Evolutionary conservation across 2,888 invertebrate genomes (phyloP), one percentile per base, ranked within the genome.

Genomic region (Theretra japonica): DNA sequence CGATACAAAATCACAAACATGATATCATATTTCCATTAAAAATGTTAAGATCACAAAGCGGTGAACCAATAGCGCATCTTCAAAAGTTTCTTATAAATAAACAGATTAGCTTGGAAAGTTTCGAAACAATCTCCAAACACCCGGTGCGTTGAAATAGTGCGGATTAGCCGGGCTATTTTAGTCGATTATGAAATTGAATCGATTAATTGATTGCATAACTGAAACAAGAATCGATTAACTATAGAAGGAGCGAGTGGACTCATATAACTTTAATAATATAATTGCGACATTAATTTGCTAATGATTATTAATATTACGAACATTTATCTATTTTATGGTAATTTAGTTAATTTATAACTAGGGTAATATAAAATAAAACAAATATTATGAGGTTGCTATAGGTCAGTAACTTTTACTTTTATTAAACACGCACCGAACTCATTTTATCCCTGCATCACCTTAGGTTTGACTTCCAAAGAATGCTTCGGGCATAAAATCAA

Each of bases 41-140:
- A 2, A 41, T 25, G 23, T 4, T 15, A 15, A 28, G 2, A 17
- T 17, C 25, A 23, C 25, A 4, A 23, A 57, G 56, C 56, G 41
- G 41, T 15, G 19, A 8, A 21, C 57, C 6, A 65, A 58, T 74
- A 70, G 71, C 75, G 73, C 72, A 75, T 72, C 73, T 58, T 70
- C 60, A 70, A 59, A 58, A 19, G 19, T 59, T 72, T 57, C 75
- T 73, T 77, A 75, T 77, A 76, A 77, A 79, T 77, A 77, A 70
- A 73, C 23, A 69, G 70, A 71, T 73, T 58, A 60, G 68, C 73
- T 50, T 30, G 21, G 56, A 25, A 41, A 58, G 59, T 70, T 73
- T 71, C 68, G 70, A 30, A 75, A 68, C 75, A 73, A 73, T 73
- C 71, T 73, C 62, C 68, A 59, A 57, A 53, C 72, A 68, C 25